A percentile compares a stretch with the other conserved stretches of the same genome.
Conservation (phyloP, 2,113 vertebrate genomes). For the Aplodontia rufa region DNA sequence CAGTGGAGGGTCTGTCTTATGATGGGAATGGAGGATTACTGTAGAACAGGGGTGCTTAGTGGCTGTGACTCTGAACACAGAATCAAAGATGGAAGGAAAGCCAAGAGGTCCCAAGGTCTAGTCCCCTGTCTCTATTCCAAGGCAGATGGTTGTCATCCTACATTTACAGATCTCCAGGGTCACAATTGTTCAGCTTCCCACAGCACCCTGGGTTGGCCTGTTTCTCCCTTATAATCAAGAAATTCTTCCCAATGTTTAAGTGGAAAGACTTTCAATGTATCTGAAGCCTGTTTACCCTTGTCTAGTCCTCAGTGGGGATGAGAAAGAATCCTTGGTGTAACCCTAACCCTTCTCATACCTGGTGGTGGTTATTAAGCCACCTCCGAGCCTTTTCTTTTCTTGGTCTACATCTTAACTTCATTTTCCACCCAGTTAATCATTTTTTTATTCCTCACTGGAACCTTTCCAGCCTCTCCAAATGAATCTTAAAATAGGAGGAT, state of each 20-base stretch:
- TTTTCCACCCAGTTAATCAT: constrained; percentile 59
- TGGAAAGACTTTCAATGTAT: background rate
- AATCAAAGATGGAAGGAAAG: constrained; percentile 66
- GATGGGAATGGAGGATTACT: constrained; percentile 59
- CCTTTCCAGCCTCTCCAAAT: constrained; percentile 69
- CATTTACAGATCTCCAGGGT: constrained; percentile 65
- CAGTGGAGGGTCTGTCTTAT: constrained; percentile 74
- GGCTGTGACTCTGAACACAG: constrained; percentile 13
- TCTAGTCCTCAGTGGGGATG: constrained; percentile 11
- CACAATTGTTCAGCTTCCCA: constrained; percentile 49
- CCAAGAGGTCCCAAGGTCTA: constrained; percentile 69
- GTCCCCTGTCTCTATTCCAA: constrained; percentile 68
- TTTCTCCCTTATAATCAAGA: constrained; percentile 56
- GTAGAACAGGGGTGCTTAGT: constrained; percentile 13
- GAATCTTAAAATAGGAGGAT: constrained; percentile 68
- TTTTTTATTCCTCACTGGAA: constrained; percentile 58
- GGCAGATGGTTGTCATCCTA: constrained; percentile 72
- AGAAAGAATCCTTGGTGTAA: background rate
- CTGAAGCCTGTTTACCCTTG: background rate
- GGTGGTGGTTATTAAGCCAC: background rate
- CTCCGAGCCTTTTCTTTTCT: background rate
- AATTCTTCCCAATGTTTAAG: constrained; percentile 41
- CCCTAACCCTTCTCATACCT: background rate
- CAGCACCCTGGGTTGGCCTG: background rate
- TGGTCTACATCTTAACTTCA: constrained; percentile 42